A percentile compares a stretch with the other conserved stretches of the same genome.
Evolutionary conservation across 2,888 invertebrate species (phyloP).

Genomic region (Siphlonurus alternatus): DNA sequence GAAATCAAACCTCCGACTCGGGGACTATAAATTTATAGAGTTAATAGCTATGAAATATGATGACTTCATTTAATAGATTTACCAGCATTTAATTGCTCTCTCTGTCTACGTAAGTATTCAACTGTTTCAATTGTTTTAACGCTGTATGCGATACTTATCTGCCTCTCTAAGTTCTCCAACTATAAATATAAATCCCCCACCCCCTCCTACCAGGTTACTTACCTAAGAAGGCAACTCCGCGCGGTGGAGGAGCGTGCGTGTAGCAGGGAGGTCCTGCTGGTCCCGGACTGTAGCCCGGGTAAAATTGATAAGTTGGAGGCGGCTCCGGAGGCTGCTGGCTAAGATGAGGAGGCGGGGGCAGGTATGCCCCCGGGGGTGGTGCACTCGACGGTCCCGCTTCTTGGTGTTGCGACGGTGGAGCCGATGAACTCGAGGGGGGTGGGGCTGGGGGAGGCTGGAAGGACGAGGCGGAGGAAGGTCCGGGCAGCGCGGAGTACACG

Average conservation of each 20-base stretch:
- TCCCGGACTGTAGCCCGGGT: constrained; percentile 28
- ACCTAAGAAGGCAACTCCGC: constrained; percentile 46
- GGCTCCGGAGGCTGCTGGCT: constrained; percentile 12
- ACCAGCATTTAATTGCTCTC: no score
- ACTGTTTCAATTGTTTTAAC: no score
- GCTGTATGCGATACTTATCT: no score
- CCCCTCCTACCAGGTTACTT: constrained; percentile 28
- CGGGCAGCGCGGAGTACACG: constrained; percentile 4
- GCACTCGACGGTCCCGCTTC: constrained; percentile 20
- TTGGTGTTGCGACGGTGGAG: constrained; percentile 17
- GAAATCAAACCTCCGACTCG: no score
- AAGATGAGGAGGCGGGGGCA: constrained; percentile 5
- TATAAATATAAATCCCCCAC: no score
- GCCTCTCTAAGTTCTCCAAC: no score
- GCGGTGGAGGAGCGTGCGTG: constrained; percentile 40
- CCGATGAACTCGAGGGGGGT: constrained; percentile 4
- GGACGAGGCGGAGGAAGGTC: constrained; percentile 8
- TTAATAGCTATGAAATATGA: no score
- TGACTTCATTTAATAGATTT: no score
- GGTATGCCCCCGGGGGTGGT: constrained; percentile 18
- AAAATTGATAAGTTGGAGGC: constrained; percentile 10
- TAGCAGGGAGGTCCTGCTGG: constrained; percentile 35
- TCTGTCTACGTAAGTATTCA: no score
- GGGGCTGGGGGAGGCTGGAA: constrained; percentile 9
- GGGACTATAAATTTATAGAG: no score